Conservation (phyloP, 2,888 invertebrate genomes). For the Tipula helvola region DNA sequence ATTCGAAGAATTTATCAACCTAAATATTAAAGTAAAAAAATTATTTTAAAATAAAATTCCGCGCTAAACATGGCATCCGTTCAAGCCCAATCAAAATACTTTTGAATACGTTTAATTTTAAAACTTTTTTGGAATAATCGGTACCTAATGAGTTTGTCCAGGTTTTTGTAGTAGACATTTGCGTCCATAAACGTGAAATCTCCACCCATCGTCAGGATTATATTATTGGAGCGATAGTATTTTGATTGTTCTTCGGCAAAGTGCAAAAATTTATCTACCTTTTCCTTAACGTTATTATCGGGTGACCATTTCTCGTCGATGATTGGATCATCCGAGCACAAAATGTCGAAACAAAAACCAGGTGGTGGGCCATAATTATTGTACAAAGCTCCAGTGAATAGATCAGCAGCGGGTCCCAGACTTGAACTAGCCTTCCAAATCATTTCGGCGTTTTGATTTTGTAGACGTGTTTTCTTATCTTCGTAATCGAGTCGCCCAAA, state of each 20-base stretch:
- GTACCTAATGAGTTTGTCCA: slow-evolving; percentile 68
- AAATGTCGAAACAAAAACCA: slow-evolving; percentile 87
- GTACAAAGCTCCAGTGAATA: slow-evolving; percentile 75
- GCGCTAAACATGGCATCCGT: background rate
- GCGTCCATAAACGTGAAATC: slow-evolving; percentile 84
- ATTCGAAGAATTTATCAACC: slow-evolving; percentile 45
- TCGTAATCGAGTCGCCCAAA: slow-evolving; percentile 79
- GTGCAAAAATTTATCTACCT: slow-evolving; percentile 43
- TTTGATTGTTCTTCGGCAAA: slow-evolving; percentile 44
- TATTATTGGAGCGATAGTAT: slow-evolving; percentile 54
- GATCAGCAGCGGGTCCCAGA: slow-evolving; percentile 46
- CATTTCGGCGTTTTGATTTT: slow-evolving; percentile 58
- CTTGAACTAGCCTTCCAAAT: slow-evolving; percentile 63
- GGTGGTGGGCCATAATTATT: slow-evolving; percentile 75
- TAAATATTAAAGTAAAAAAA: slow-evolving; percentile 23
- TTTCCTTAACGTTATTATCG: slow-evolving; percentile 67
- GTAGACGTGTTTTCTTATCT: slow-evolving; percentile 54
- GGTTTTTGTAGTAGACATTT: slow-evolving; percentile 62
- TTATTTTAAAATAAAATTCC: background rate
- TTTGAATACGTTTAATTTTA: background rate
- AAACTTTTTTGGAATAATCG: background rate
- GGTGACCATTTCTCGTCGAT: slow-evolving; percentile 69
- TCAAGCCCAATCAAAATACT: slow-evolving; percentile 4
- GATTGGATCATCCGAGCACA: slow-evolving; percentile 75
- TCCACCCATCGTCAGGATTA: slow-evolving; percentile 80